phyloP scores from a whole-genome alignment of 2,113 vertebrate genomes.

The Pluvianellus socialis region DNA sequence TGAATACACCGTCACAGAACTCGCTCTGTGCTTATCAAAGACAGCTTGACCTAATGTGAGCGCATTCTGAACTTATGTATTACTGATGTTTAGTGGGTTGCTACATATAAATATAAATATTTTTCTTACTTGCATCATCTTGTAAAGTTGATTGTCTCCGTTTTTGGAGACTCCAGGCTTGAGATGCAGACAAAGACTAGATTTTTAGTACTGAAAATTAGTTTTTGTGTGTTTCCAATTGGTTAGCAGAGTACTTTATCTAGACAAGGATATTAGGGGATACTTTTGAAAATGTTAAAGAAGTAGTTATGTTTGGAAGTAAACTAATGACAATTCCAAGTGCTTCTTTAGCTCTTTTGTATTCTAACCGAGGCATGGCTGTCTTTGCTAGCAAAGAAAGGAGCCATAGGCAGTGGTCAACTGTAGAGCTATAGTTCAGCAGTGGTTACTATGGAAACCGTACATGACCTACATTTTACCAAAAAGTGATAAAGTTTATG shows the following conservation, averaged over 20 bases:
- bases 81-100: not conserved
- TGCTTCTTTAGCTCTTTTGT: not conserved
- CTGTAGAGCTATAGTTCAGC: conserved; percentile 17
- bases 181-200: not conserved
- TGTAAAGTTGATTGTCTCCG: not conserved
- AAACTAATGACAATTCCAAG: not conserved
- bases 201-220: not conserved
- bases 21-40: not conserved
- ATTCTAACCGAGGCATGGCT: not conserved
- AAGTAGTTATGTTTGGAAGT: not conserved
- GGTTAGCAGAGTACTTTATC: not conserved
- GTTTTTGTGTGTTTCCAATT: not conserved
- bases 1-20: not conserved
- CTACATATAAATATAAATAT: not conserved
- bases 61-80: not conserved
- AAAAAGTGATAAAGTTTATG: conserved; percentile 5
- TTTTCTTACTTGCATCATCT: not conserved
- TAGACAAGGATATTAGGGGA: not conserved
- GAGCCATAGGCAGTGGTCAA: conserved; percentile 16
- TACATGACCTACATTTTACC: conserved; percentile 36
- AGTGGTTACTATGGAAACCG: conserved; percentile 33
- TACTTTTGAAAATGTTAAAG: not conserved
- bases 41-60: not conserved
- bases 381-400: not conserved
- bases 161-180: not conserved